Conservation (phyloP, 2,797 vertebrate genomes). For the Ptychadena robeensis region DNA sequence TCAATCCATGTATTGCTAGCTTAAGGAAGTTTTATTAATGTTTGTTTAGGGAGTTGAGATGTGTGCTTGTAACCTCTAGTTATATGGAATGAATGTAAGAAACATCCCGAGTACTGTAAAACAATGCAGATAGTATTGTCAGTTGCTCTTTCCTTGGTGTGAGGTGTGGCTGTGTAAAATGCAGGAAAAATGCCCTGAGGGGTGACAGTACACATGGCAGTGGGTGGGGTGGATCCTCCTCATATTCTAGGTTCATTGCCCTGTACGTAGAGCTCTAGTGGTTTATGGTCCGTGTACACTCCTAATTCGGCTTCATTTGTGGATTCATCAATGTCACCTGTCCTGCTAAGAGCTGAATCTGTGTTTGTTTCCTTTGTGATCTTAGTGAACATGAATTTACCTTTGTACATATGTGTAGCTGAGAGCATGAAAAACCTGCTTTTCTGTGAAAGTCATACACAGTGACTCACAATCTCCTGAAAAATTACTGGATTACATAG, state of each 20-base stretch:
- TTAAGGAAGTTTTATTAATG: no score
- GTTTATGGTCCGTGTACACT: slow-evolving; percentile 19
- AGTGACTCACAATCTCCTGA: background rate
- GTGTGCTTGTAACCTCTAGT: no score
- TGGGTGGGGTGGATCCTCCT: slow-evolving; percentile 7
- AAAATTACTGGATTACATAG: background rate
- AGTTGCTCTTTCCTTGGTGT: background rate
- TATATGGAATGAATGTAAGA: no score
- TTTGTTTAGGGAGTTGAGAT: no score
- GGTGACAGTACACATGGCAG: background rate
- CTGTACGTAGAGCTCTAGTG: background rate
- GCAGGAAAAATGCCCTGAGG: slow-evolving; percentile 5
- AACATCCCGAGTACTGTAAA: background rate
- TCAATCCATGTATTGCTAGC: no score
- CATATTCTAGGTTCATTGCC: background rate
- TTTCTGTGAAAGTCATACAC: background rate
- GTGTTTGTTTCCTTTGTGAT: background rate
- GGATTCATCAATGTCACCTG: background rate
- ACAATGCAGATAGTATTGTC: background rate
- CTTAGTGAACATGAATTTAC: background rate
- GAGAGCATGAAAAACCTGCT: background rate
- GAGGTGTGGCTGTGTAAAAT: slow-evolving; percentile 31
- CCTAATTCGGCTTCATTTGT: background rate
- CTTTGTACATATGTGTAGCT: background rate
- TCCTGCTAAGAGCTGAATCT: background rate